Conservation (phyloP, 2,113 vertebrate genomes). For the Xenopus tropicalis region DNA sequence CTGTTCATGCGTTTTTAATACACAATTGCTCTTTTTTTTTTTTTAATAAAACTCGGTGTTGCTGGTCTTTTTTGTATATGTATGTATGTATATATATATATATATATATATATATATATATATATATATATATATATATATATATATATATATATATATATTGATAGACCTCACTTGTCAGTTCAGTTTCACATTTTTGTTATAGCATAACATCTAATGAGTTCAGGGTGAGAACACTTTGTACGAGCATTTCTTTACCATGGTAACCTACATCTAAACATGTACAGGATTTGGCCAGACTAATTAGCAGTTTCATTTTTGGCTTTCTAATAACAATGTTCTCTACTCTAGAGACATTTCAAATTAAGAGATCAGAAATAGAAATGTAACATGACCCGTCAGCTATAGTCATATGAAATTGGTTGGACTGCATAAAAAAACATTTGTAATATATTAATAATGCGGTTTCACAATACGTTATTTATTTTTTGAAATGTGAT, state of each 20-base stretch:
- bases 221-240: slow-evolving; percentile 31
- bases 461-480: no score
- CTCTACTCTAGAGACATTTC: neutral
- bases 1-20: no score
- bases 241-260: slow-evolving; percentile 33
- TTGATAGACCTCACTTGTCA: neutral
- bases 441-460: no score
- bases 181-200: slow-evolving; percentile 32
- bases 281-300: slow-evolving; percentile 6
- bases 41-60: no score
- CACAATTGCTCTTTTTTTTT: no score
- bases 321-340: slow-evolving; percentile 1
- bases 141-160: neutral
- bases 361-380: neutral
- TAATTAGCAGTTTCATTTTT: slow-evolving; percentile 23
- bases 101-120: no score
- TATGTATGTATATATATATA: no score
- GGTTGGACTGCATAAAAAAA: no score
- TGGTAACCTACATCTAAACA: slow-evolving; percentile 34
- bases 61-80: no score
- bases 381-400: neutral
- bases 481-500: no score
- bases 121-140: slow-evolving; percentile 2
- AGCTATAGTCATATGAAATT: neutral
- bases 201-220: slow-evolving; percentile 33